phyloP scores from a whole-genome alignment of 2,888 invertebrate genomes.

The Boloria euphrosyne region DNA sequence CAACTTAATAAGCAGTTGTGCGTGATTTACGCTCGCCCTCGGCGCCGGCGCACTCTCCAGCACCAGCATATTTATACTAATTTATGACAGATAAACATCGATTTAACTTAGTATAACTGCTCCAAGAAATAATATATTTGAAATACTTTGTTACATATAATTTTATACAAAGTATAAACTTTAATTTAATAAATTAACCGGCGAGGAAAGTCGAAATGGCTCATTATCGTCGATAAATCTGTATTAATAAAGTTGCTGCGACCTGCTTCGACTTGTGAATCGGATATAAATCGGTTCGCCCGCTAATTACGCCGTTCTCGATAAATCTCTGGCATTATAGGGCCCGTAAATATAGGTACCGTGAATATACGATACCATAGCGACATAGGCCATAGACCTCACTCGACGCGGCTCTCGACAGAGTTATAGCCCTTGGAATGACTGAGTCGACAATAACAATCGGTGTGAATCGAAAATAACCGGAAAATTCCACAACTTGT shows the following conservation, averaged over 20 bases:
- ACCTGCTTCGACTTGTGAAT: slow-evolving; percentile 48
- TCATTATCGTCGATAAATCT: slow-evolving; percentile 57
- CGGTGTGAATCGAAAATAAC: slow-evolving; percentile 79
- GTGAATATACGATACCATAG: slow-evolving; percentile 61
- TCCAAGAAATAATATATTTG: slow-evolving; percentile 46
- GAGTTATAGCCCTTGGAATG: slow-evolving; percentile 70
- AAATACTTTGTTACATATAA: slow-evolving; percentile 30
- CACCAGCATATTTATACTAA: slow-evolving; percentile 74
- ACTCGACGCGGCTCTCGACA: slow-evolving; percentile 65
- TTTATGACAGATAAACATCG: slow-evolving; percentile 77
- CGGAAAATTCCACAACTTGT: slow-evolving; percentile 79
- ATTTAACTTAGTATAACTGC: slow-evolving; percentile 57
- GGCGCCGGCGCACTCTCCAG: slow-evolving; percentile 74
- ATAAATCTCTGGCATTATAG: slow-evolving; percentile 74
- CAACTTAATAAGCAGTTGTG: slow-evolving; percentile 80
- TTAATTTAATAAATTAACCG: slow-evolving; percentile 35
- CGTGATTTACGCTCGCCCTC: slow-evolving; percentile 78
- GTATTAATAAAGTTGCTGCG: slow-evolving; percentile 50
- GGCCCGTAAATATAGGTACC: slow-evolving; percentile 69
- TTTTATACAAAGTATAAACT: slow-evolving; percentile 12
- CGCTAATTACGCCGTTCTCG: slow-evolving; percentile 72
- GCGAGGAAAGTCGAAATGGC: slow-evolving; percentile 48
- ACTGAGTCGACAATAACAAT: slow-evolving; percentile 68
- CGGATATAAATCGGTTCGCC: slow-evolving; percentile 63
- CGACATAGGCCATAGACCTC: slow-evolving; percentile 75